These are phyloP conservation scores for Tipula confusa DNA, from an alignment of 2,888 invertebrate species.

Conservation along the genomic window DNA sequence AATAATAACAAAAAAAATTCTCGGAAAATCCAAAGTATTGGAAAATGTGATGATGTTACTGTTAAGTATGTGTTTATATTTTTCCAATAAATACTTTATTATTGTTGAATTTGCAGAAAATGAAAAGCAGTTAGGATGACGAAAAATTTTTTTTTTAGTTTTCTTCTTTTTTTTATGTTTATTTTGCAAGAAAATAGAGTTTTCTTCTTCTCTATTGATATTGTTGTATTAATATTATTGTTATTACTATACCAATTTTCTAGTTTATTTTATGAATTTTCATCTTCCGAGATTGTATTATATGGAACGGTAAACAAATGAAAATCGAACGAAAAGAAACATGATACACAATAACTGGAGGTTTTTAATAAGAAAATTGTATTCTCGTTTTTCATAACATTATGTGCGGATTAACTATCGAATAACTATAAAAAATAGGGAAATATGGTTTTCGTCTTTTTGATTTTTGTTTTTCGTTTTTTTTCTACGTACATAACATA, in stretches of 20 bases:
- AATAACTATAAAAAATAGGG: neutral
- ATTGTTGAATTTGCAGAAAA: conserved; percentile 25
- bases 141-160: neutral
- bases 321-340: neutral
- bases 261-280: neutral
- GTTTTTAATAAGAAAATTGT: neutral
- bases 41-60: conserved; percentile 16
- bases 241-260: neutral
- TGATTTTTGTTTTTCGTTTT: too few species aligned
- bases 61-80: conserved; percentile 20
- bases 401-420: neutral
- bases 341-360: neutral
- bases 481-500: too few species aligned
- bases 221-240: neutral
- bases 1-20: neutral
- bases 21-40: neutral
- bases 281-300: neutral
- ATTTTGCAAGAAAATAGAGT: conserved; percentile 9
- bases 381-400: neutral
- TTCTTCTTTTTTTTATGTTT: neutral
- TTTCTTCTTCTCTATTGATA: neutral
- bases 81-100: conserved; percentile 25
- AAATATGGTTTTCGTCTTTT: neutral
- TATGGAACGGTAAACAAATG: neutral
- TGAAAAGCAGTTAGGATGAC: neutral